Evolutionary conservation across 2,888 invertebrate genomes (phyloP).

Genomic region (Cephalotes varians): DNA sequence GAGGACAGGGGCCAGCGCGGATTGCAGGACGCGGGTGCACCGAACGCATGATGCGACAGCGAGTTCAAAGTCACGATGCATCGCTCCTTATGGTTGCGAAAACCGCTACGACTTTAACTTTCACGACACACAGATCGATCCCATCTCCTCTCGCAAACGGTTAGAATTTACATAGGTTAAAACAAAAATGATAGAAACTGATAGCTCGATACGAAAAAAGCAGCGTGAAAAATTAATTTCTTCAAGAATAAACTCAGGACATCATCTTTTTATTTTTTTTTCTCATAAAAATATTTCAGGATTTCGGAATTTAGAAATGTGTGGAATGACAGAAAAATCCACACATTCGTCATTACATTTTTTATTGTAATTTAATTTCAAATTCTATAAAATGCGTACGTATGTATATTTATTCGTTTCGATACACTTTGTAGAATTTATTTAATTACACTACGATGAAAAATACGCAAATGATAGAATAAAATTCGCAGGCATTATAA

Average conservation of each 20-base stretch:
- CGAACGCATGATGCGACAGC: conserved; percentile 59
- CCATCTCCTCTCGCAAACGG: neutral
- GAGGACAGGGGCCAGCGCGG: conserved; percentile 57
- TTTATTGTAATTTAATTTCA: neutral
- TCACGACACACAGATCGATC: neutral
- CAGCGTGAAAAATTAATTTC: neutral
- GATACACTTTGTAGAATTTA: neutral
- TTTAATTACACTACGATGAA: neutral
- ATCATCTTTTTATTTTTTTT: neutral
- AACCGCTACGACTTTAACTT: neutral
- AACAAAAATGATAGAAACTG: neutral
- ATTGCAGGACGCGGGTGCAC: conserved; percentile 69
- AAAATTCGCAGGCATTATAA: neutral
- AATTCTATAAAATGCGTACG: neutral
- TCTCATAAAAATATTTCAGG: neutral
- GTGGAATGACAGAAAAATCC: neutral
- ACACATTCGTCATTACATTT: neutral
- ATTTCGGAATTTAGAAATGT: neutral
- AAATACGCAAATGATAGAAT: neutral
- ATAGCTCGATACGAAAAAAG: neutral
- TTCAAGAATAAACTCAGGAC: neutral
- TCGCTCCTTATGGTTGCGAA: conserved; percentile 17
- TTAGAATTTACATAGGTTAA: neutral
- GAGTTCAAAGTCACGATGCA: conserved; percentile 52
- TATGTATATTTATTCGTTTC: neutral